These are phyloP conservation scores for Akabosia matsudoensis DNA, from an alignment of 1,140 invertebrate genomes.

Conservation along the genomic window DNA sequence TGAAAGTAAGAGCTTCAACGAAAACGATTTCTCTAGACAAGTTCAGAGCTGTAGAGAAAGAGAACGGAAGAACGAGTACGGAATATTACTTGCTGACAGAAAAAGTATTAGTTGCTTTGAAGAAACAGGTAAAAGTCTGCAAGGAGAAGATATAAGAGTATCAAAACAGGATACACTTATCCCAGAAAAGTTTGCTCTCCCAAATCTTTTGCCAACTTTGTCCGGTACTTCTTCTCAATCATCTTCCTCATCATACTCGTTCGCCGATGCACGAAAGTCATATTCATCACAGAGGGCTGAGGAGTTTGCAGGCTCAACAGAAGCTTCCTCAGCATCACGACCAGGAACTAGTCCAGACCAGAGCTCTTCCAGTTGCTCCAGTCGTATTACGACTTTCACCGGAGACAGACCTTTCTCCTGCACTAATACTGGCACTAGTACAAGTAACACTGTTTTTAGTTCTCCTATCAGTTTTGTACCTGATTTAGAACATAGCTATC, in stretches of 20 bases:
- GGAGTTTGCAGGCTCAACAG: too few relatives aligned
- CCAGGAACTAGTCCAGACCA: not conserved
- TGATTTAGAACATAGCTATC: not conserved
- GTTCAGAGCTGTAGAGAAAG: not conserved
- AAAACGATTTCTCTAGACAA: not conserved
- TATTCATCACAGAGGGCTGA: too few relatives aligned
- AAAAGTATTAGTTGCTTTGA: not conserved
- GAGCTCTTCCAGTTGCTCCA: not conserved
- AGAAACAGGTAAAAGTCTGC: not conserved
- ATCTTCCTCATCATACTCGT: too few relatives aligned
- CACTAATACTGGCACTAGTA: not conserved
- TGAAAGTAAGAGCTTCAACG: not conserved
- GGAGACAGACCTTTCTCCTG: not conserved
- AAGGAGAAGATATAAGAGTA: not conserved
- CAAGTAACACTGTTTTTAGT: not conserved
- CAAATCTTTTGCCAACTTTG: not conserved
- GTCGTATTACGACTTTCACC: conserved; percentile 3
- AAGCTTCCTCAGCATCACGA: not conserved
- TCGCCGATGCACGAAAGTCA: too few relatives aligned
- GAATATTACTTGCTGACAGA: not conserved
- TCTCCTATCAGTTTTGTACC: not conserved
- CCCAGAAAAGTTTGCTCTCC: not conserved
- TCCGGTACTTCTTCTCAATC: not conserved
- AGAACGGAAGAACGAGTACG: not conserved
- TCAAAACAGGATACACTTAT: not conserved